phyloP scores from a whole-genome alignment of 2,888 invertebrate genomes.

The Mythimna impura region DNA sequence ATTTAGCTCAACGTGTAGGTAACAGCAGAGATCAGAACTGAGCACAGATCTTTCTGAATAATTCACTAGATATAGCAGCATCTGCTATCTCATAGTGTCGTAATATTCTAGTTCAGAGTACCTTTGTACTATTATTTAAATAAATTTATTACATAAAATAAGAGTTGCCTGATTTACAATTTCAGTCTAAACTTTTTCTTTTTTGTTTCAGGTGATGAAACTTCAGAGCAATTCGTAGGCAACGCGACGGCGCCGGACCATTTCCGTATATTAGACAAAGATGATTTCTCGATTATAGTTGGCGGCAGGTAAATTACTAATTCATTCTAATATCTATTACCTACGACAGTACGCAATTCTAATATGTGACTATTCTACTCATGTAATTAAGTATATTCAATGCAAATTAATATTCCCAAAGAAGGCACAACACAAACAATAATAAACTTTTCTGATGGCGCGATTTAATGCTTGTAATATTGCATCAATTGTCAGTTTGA shows the following conservation, averaged over 20 bases:
- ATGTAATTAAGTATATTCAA: no score
- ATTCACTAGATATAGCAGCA: constrained; percentile 26
- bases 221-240: constrained; percentile 94
- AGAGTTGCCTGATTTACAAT: background rate
- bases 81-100: constrained; percentile 22
- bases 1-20: constrained; percentile 30
- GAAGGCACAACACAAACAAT: background rate
- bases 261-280: constrained; percentile 97
- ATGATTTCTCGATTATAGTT: constrained; percentile 95
- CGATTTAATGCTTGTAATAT: background rate
- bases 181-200: background rate
- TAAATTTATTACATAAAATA: background rate
- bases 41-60: constrained; percentile 26
- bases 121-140: background rate
- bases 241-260: constrained; percentile 95
- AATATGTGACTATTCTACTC: constrained; percentile 8
- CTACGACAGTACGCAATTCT: background rate
- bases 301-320: constrained; percentile 94
- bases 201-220: constrained; percentile 92
- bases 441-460: background rate
- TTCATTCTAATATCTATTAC: constrained; percentile 18
- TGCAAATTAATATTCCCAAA: constrained; percentile 10
- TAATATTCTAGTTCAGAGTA: background rate
- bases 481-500: background rate
- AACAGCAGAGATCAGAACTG: constrained; percentile 23